Base-by-base conservation (phyloP, 2,888 invertebrate species). In the Chironomus riparius region DNA sequence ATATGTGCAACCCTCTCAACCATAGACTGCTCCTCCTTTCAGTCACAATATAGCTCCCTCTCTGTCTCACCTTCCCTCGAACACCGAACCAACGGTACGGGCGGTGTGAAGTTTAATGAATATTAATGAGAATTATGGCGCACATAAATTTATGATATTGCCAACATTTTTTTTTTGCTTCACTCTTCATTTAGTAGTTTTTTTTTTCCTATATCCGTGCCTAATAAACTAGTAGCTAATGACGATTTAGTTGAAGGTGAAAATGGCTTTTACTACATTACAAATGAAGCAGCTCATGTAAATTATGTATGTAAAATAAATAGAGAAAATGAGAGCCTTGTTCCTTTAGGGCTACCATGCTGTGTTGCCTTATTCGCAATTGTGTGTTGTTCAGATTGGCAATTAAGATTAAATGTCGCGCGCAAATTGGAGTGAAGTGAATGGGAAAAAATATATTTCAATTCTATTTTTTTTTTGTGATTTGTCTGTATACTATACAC, bases 81-180 rank as follows among this genome's bases (percentile, higher is more conserved):
- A 50, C 50, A 15, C 56, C 38, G 38, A 38, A 38, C 38, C 38
- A 38, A 38, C 10, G 38, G 56, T 18, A 18, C 56, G n/a, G 15
- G 56, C 56, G 47, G 70, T 70, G 70, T 70, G 70, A 70, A 70
- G 4, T 68, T 70, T 47, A 70, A 70, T 70, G 70, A 70, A 70
- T 70, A 70, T 70, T 70, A 70, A 70, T 70, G 70, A 70, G 70
- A 70, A 48, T 70, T 70, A 70, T 70, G 47, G 70, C 47, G 70
- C 48, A 47, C 70, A 70, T 70, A 47, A 70, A 70, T 70, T 70
- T 70, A 70, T 70, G 70, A 70, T 69, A 15, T 56, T n/a, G 48
- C 38, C 48, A 68, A 47, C 70, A 50, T n/a, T 50, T 50, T 50
- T 48, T 48, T 50, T 50, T 28, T 28, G 28, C 28, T 15, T n/a